A percentile compares a stretch with the other conserved stretches of the same genome.
Evolutionary conservation across 2,888 invertebrate genomes (phyloP).

Genomic region (Melanophora roralis): DNA sequence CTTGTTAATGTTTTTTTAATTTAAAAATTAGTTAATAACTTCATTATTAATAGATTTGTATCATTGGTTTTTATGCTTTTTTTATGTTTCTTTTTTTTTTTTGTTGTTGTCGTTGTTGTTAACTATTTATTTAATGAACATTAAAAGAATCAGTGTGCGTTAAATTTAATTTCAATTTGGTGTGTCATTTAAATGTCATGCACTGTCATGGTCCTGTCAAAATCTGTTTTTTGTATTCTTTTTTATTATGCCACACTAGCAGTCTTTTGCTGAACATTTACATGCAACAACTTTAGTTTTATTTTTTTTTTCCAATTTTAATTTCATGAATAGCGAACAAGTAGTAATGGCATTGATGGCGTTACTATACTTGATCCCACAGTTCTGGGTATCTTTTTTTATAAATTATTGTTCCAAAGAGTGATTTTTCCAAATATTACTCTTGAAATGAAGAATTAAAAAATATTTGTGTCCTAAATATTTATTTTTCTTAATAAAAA

Average conservation of each 20-base stretch:
- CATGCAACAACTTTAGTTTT: not conserved
- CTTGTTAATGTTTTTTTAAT: conserved; percentile 41
- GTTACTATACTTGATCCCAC: too few relatives aligned
- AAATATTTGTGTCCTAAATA: too few relatives aligned
- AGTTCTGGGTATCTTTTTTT: too few relatives aligned
- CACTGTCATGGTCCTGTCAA: conserved; percentile 40
- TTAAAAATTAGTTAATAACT: not conserved
- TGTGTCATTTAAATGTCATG: conserved; percentile 51
- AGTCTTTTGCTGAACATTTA: not conserved
- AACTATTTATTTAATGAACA: not conserved
- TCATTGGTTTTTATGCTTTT: not conserved
- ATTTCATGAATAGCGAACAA: too few relatives aligned
- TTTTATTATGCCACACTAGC: conserved; percentile 2
- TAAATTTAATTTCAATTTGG: conserved; percentile 32
- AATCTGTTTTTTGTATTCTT: not conserved
- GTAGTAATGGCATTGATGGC: too few relatives aligned
- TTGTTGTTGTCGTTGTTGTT: too few relatives aligned
- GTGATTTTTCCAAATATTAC: too few relatives aligned
- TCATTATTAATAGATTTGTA: conserved; percentile 16
- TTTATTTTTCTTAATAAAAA: too few relatives aligned
- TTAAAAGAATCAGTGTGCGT: not conserved
- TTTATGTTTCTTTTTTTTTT: not conserved
- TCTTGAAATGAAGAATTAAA: too few relatives aligned
- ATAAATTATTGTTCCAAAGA: too few relatives aligned
- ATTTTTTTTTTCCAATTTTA: too few relatives aligned